Conservation (phyloP, 1,140 invertebrate genomes). For the Phenacoccus solenopsis region DNA sequence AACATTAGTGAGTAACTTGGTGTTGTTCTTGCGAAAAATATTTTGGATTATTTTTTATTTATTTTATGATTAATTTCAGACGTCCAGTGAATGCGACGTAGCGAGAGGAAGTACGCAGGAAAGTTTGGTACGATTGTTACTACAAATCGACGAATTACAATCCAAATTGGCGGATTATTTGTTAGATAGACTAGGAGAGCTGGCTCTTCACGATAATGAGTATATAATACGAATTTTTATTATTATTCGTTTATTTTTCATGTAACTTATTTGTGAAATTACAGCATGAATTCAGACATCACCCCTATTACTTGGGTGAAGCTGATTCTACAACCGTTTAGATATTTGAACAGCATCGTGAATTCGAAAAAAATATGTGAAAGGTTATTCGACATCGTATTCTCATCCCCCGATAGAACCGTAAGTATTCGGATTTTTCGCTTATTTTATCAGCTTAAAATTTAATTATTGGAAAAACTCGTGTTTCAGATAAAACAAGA, state of each 20-base stretch:
- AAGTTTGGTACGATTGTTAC: constrained; percentile 23
- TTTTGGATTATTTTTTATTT: not conserved
- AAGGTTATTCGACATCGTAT: constrained; percentile 20
- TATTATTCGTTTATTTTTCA: not conserved
- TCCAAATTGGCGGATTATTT: constrained; percentile 23
- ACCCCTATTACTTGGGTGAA: constrained; percentile 23
- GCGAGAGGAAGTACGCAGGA: constrained; percentile 17
- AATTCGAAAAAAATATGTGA: constrained; percentile 20
- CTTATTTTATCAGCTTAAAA: not conserved
- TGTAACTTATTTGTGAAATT: not conserved
- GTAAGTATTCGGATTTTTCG: not conserved
- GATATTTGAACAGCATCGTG: constrained; percentile 20
- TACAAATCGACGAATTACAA: constrained; percentile 25
- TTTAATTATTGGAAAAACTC: not conserved
- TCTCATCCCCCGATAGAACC: not conserved
- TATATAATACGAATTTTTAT: not conserved
- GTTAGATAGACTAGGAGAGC: constrained; percentile 25
- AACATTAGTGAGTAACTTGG: not conserved
- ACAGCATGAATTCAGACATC: constrained; percentile 10
- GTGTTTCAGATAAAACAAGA: constrained; percentile 23
- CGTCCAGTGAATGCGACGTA: not conserved
- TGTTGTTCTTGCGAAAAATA: not conserved
- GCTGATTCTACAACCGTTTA: constrained; percentile 24
- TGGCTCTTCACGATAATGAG: constrained; percentile 20
- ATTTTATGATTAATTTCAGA: not conserved